phyloP scores from a whole-genome alignment of 2,113 vertebrate genomes.

The Petaurus breviceps region DNA sequence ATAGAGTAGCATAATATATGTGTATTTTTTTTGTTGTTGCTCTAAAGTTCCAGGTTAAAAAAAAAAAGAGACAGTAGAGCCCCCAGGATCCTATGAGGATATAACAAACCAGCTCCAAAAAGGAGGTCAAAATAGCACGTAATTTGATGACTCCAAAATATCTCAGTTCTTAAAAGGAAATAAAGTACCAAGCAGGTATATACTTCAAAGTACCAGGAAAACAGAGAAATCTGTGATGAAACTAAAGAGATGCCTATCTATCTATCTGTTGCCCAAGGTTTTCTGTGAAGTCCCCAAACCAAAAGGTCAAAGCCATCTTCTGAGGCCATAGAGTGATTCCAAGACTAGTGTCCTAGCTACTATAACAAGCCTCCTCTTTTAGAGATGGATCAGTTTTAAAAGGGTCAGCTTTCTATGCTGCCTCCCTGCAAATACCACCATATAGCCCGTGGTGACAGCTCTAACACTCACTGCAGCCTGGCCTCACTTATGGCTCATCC shows the following conservation, averaged over 20 bases:
- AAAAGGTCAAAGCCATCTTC: background rate
- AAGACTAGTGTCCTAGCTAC: background rate
- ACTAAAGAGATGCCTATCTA: background rate
- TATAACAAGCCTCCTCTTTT: background rate
- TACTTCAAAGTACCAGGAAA: background rate
- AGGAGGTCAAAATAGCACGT: background rate
- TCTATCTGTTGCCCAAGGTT: background rate
- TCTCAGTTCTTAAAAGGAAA: background rate
- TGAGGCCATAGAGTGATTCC: background rate
- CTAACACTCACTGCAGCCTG: background rate
- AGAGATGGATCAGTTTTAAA: background rate
- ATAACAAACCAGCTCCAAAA: background rate
- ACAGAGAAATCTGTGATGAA: background rate
- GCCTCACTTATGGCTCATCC: too few relatives aligned
- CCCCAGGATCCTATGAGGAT: background rate
- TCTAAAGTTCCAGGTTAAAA: background rate
- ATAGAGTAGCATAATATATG: background rate
- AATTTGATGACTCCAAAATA: background rate
- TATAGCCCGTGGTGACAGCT: too few relatives aligned
- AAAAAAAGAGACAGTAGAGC: background rate
- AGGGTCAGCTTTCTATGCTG: background rate
- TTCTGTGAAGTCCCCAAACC: background rate
- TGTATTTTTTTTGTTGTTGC: background rate
- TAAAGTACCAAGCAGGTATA: background rate
- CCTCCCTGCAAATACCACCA: too few relatives aligned